phyloP scores from a whole-genome alignment of 1,140 invertebrate species.

The Brachionus calyciflorus region DNA sequence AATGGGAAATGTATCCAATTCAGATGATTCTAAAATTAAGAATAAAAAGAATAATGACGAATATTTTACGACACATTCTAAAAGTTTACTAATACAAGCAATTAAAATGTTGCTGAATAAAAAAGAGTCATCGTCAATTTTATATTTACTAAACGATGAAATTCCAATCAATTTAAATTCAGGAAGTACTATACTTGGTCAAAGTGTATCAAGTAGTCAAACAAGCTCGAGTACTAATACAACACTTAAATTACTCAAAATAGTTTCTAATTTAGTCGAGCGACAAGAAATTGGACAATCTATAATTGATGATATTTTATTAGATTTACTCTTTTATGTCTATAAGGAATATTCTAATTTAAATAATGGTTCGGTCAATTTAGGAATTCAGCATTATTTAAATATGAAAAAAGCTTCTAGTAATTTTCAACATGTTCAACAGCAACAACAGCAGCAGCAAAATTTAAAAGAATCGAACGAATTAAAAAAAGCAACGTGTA shows the following conservation, averaged over 20 bases:
- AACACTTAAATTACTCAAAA: conserved; percentile 75
- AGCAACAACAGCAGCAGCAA: conserved; percentile 24
- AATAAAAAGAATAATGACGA: conserved; percentile 33
- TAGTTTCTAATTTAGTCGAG: conserved; percentile 81
- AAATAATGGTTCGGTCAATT: conserved; percentile 6
- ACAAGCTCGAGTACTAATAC: conserved; percentile 50
- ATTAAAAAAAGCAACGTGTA: conserved; percentile 62
- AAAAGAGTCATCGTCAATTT: conserved; percentile 46
- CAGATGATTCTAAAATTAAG: not conserved
- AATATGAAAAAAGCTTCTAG: not conserved
- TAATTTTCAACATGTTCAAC: conserved; percentile 28
- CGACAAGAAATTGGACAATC: conserved; percentile 81
- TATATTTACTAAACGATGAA: conserved; percentile 40
- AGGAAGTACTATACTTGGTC: not conserved
- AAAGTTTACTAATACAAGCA: conserved; percentile 63
- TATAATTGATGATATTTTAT: conserved; percentile 79
- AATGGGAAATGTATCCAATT: conserved; percentile 62
- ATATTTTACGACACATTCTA: conserved; percentile 75
- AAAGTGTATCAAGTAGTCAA: not conserved
- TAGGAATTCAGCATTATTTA: not conserved
- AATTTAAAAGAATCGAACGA: conserved; percentile 18
- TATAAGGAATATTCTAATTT: conserved; percentile 52
- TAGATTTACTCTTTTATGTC: conserved; percentile 75
- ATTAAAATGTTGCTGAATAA: conserved; percentile 61
- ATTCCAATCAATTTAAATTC: not conserved